phyloP scores from a whole-genome alignment of 1,140 invertebrate species.

The Druon quercuslanigerum region DNA sequence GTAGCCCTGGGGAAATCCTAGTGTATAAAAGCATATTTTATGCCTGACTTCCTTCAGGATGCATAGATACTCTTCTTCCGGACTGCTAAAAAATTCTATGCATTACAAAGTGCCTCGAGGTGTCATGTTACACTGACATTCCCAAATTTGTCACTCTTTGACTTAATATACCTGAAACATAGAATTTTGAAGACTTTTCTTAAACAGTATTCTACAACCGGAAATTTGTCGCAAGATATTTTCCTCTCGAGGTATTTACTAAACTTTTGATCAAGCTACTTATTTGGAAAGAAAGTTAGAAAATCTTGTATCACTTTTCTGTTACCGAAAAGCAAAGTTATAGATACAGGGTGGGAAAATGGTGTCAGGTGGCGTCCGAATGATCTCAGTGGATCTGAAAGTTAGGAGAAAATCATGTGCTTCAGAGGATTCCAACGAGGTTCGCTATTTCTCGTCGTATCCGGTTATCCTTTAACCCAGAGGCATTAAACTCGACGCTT shows the following conservation, averaged over 20 bases:
- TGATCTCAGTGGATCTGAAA: constrained; percentile 55
- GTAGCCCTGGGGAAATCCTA: constrained; percentile 50
- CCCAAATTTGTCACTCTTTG: too few species aligned
- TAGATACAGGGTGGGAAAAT: too few species aligned
- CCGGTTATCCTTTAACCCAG: constrained; percentile 54
- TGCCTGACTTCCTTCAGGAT: constrained; percentile 42
- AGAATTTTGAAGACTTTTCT: too few species aligned
- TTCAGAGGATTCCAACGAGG: constrained; percentile 38
- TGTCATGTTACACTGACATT: too few species aligned
- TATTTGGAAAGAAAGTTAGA: too few species aligned
- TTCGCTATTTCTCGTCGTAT: constrained; percentile 53
- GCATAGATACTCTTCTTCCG: constrained; percentile 49
- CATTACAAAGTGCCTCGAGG: constrained; percentile 44
- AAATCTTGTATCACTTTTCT: too few species aligned
- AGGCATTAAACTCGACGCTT: constrained; percentile 44
- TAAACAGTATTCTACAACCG: too few species aligned
- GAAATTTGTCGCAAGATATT: too few species aligned
- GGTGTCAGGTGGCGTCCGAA: constrained; percentile 36
- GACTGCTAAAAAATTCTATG: constrained; percentile 55
- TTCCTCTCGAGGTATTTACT: too few species aligned
- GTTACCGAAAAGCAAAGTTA: too few species aligned
- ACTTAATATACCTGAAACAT: too few species aligned
- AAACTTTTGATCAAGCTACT: too few species aligned
- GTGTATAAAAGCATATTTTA: constrained; percentile 47
- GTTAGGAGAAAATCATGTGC: constrained; percentile 49